These are phyloP conservation scores for Pagrus major DNA, from an alignment of 2,113 vertebrate species.

Conservation along the genomic window DNA sequence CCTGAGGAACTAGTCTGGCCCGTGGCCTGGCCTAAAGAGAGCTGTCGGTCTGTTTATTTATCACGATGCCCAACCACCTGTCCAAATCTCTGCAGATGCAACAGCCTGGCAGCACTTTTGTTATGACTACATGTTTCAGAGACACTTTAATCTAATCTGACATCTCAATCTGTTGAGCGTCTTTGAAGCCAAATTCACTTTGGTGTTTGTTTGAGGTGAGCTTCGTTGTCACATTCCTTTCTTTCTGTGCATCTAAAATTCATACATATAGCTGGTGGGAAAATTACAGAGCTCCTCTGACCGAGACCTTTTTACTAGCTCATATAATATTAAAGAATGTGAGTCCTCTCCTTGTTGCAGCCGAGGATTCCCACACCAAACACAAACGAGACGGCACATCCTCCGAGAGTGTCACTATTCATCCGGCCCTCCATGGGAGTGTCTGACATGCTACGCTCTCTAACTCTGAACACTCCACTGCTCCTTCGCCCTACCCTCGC, in stretches of 20 bases:
- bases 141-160: slow-evolving; percentile 76
- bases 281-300: slow-evolving; percentile 32
- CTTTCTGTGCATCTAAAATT: slow-evolving; percentile 32
- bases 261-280: background rate
- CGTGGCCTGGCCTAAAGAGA: slow-evolving; percentile 48
- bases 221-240: slow-evolving; percentile 69
- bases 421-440: slow-evolving; percentile 63
- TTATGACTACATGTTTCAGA: slow-evolving; percentile 76
- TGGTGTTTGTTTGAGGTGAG: slow-evolving; percentile 61
- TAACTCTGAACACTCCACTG: slow-evolving; percentile 64
- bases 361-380: slow-evolving; percentile 59
- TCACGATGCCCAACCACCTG: slow-evolving; percentile 59
- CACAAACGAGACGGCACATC: slow-evolving; percentile 67
- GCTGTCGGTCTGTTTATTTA: slow-evolving; percentile 57
- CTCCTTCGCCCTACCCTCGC: slow-evolving; percentile 19
- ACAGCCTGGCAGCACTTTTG: slow-evolving; percentile 71
- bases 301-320: slow-evolving; percentile 12
- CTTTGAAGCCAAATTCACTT: slow-evolving; percentile 74
- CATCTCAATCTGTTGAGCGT: slow-evolving; percentile 77
- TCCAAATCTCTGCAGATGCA: slow-evolving; percentile 71
- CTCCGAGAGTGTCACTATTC: slow-evolving; percentile 60
- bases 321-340: slow-evolving; percentile 1
- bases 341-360: slow-evolving; percentile 7
- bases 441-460: slow-evolving; percentile 76
- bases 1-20: slow-evolving; percentile 53